Percentiles rank a stretch among this genome's conserved stretches.
Evolutionary conservation across 2,797 vertebrate genomes (phyloP).

Genomic region (Linurgus olivaceus): DNA sequence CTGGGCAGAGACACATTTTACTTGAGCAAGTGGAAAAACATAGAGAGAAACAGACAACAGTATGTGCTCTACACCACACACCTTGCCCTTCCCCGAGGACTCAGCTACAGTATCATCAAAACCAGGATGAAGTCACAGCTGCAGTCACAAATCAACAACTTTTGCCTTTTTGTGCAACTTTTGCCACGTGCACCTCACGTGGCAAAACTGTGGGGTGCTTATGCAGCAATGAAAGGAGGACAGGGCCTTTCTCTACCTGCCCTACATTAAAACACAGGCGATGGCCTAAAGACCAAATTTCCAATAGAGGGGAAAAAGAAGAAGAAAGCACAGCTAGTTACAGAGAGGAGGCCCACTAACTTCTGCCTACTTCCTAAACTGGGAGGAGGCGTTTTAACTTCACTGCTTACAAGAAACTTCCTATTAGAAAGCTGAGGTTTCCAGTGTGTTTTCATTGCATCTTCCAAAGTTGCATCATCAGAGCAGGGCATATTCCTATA

Average conservation of each 20-base stretch:
- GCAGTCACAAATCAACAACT: background rate
- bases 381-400: slow-evolving; percentile 52
- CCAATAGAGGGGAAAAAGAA: background rate
- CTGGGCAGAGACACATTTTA: background rate
- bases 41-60: background rate
- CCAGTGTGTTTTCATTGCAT: slow-evolving; percentile 59
- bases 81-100: background rate
- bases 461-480: slow-evolving; percentile 64
- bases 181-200: background rate
- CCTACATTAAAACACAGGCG: background rate
- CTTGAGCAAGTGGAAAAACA: background rate
- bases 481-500: slow-evolving; percentile 13
- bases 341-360: background rate
- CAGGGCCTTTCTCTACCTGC: background rate
- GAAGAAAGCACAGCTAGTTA: background rate
- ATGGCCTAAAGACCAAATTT: background rate
- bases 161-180: rapidly evolving
- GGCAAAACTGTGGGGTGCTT: background rate
- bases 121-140: slow-evolving; percentile 1
- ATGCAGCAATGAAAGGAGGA: background rate
- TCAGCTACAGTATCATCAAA: background rate
- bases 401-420: slow-evolving; percentile 60
- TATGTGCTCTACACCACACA: background rate
- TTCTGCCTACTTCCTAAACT: background rate
- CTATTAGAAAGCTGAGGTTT: slow-evolving; percentile 57